These are phyloP conservation scores for Rissa tridactyla DNA, from an alignment of 2,113 vertebrate species.

Conservation along the genomic window DNA sequence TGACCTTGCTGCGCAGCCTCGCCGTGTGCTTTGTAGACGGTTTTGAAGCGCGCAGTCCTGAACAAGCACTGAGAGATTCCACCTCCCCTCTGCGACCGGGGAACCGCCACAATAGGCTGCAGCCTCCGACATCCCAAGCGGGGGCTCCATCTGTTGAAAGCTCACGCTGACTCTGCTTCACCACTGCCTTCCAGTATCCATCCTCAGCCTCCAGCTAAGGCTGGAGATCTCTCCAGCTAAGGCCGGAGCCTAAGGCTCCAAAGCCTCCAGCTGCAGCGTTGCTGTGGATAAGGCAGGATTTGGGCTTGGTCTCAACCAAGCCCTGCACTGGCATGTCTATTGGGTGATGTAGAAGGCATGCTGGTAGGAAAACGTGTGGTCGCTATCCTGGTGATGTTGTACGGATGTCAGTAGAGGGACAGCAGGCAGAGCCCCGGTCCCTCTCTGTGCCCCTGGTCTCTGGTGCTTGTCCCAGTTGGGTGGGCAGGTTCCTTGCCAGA, in stretches of 20 bases:
- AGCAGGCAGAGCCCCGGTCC: background rate
- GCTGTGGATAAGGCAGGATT: background rate
- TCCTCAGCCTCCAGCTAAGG: background rate
- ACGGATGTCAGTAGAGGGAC: background rate
- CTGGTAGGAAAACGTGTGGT: background rate
- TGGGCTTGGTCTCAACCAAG: background rate
- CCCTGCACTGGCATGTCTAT: background rate
- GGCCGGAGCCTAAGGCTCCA: background rate
- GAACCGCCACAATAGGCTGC: background rate
- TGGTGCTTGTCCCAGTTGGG: background rate
- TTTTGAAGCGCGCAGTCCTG: background rate
- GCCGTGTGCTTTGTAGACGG: background rate
- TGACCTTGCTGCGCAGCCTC: background rate
- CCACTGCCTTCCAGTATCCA: background rate
- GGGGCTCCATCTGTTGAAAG: background rate
- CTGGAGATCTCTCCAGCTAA: too few relatives aligned
- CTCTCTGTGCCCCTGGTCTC: rapidly evolving
- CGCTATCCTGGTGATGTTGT: background rate
- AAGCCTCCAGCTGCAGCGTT: background rate
- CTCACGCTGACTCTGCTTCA: background rate
- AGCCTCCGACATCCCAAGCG: background rate
- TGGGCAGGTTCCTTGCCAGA: background rate
- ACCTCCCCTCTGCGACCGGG: background rate
- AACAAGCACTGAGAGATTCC: background rate
- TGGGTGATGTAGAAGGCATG: background rate